Conservation (phyloP, 2,888 invertebrate genomes). For the Trichogramma evanescens region DNA sequence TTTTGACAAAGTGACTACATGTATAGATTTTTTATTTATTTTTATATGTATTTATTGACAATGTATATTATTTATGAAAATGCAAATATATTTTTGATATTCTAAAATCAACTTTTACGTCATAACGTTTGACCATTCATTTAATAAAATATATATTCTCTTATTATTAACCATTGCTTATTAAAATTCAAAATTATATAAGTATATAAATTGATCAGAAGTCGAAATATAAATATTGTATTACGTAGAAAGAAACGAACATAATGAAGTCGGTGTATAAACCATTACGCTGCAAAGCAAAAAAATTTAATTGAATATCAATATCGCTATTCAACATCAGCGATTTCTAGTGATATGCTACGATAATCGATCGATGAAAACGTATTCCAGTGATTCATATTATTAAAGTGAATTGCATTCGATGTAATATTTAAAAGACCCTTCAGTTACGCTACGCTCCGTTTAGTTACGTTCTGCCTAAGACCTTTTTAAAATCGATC, state of each 20-base stretch:
- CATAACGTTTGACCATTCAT: background rate
- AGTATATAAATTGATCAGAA: background rate
- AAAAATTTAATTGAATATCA: no score
- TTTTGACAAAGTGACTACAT: no score
- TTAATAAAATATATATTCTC: background rate
- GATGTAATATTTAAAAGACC: no score
- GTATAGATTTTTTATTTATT: background rate
- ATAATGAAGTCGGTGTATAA: background rate
- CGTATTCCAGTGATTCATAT: no score
- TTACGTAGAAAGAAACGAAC: background rate
- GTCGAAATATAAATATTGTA: background rate
- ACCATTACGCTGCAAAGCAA: no score
- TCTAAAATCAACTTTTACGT: conserved; percentile 11
- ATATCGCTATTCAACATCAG: no score
- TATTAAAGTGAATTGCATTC: no score
- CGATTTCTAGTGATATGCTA: no score
- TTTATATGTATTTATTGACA: conserved; percentile 3
- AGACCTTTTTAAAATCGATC: no score
- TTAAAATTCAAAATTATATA: background rate
- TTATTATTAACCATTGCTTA: background rate
- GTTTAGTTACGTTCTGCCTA: no score
- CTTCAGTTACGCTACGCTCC: no score
- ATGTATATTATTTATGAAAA: conserved; percentile 18
- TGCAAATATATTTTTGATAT: conserved; percentile 25
- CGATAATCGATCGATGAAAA: no score